Percentiles rank a stretch among this genome's conserved stretches.
phyloP scores from a whole-genome alignment of 2,113 vertebrate genomes.

The Pangasianodon hypophthalmus region DNA sequence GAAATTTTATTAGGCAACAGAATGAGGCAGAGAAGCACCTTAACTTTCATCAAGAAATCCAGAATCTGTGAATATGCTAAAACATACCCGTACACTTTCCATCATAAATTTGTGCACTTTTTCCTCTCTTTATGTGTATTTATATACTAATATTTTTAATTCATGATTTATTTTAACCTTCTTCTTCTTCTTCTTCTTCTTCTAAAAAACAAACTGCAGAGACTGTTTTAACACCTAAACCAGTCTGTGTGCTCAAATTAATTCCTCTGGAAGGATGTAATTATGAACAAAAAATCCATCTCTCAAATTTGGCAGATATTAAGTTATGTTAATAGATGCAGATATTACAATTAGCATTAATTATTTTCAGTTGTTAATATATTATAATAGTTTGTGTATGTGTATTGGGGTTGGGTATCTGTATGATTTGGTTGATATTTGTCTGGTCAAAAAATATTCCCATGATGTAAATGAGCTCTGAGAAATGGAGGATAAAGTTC shows the following conservation, averaged over 20 bases:
- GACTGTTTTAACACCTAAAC: not conserved
- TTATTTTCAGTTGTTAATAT: not conserved
- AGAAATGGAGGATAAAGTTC: constrained; percentile 9
- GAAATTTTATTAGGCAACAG: not conserved
- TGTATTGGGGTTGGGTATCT: not conserved
- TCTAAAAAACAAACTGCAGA: not conserved
- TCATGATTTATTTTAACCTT: no score
- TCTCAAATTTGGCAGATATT: not conserved
- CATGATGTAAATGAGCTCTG: constrained; percentile 8
- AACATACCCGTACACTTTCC: not conserved
- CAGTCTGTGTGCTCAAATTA: not conserved
- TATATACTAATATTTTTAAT: no score
- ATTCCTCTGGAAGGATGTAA: not conserved
- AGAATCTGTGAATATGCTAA: not conserved
- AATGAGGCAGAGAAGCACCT: not conserved
- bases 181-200: not conserved
- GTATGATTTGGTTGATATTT: not conserved
- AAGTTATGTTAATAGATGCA: not conserved
- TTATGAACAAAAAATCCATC: not conserved
- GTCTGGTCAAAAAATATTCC: constrained; percentile 12
- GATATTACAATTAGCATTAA: not conserved
- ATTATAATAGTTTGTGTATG: not conserved
- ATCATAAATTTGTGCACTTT: not conserved
- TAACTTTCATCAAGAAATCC: not conserved
- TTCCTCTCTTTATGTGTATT: no score